phyloP scores from a whole-genome alignment of 2,113 vertebrate genomes.

The Carassius auratus region DNA sequence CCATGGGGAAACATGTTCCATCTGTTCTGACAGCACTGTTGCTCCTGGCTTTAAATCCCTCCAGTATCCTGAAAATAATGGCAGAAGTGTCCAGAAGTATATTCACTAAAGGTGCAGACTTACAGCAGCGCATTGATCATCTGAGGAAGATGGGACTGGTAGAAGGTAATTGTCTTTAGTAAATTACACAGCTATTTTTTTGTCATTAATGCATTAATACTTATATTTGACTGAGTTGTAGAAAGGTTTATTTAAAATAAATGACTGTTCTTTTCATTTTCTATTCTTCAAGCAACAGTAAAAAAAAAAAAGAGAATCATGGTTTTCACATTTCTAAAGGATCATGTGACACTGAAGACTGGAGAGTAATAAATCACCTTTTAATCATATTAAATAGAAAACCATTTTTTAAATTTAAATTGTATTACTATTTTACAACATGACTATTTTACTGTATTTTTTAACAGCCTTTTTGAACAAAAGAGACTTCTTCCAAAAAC shows the following conservation, averaged over 20 bases:
- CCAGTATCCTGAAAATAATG: constrained; percentile 69
- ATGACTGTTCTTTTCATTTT: not conserved
- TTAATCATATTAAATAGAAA: not conserved
- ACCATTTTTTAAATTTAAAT: not conserved
- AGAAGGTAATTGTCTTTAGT: constrained; percentile 75
- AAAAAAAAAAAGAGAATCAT: not conserved
- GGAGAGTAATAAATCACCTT: not conserved
- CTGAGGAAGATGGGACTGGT: constrained; percentile 79
- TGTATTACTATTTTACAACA: not conserved
- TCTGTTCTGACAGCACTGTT: constrained; percentile 70
- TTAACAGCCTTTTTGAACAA: not conserved
- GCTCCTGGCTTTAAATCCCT: constrained; percentile 75
- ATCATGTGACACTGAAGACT: not conserved
- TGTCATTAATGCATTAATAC: no score
- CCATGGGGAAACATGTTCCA: constrained; percentile 56
- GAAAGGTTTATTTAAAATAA: not conserved
- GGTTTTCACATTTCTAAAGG: not conserved
- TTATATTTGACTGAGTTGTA: not conserved
- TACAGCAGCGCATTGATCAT: constrained; percentile 75
- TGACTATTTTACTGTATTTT: not conserved
- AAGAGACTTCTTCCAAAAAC: not conserved
- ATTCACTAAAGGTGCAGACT: constrained; percentile 61
- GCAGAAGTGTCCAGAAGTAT: constrained; percentile 77
- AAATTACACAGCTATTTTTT: no score
- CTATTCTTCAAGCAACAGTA: not conserved